Evolutionary conservation across 2,888 invertebrate species (phyloP).

Genomic region (Trissolcus japonicus): DNA sequence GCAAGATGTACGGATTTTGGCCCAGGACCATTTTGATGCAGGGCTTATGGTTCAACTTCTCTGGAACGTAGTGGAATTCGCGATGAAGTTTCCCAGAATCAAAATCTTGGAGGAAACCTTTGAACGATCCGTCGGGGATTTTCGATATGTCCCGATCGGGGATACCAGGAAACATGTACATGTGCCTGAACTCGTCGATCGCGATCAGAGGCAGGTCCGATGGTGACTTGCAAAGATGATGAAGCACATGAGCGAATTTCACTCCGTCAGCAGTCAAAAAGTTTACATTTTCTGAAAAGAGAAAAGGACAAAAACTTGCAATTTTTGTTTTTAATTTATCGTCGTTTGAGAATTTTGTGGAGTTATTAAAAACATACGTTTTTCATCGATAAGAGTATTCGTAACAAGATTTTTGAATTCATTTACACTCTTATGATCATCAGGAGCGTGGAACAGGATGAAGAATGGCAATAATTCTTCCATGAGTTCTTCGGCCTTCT

Average conservation of each 20-base stretch:
- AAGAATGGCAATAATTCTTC: conserved; percentile 99
- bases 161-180: conserved; percentile 96
- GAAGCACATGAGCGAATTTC: conserved; percentile 97
- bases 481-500: conserved; percentile 99
- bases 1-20: conserved; percentile 95
- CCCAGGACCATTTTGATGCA: conserved; percentile 98
- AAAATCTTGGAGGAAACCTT: conserved; percentile 92
- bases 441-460: conserved; percentile 94
- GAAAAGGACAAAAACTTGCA: conserved; percentile 3
- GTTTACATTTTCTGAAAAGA: conserved; percentile 90
- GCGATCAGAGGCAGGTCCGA: conserved; percentile 96
- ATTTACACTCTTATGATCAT: conserved; percentile 89
- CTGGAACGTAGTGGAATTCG: conserved; percentile 99
- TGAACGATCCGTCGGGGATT: conserved; percentile 85
- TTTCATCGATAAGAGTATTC: conserved; percentile 87
- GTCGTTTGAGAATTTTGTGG: background rate
- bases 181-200: conserved; percentile 98
- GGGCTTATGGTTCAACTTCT: conserved; percentile 76
- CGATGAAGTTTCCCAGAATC: conserved; percentile 98
- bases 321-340: background rate
- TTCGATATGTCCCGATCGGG: conserved; percentile 83
- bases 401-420: conserved; percentile 89
- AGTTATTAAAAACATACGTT: conserved; percentile 83
- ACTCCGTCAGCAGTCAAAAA: conserved; percentile 97
- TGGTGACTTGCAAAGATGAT: conserved; percentile 95